Evolutionary conservation across 2,797 vertebrate genomes (phyloP).

Genomic region (Mastacembelus armatus): DNA sequence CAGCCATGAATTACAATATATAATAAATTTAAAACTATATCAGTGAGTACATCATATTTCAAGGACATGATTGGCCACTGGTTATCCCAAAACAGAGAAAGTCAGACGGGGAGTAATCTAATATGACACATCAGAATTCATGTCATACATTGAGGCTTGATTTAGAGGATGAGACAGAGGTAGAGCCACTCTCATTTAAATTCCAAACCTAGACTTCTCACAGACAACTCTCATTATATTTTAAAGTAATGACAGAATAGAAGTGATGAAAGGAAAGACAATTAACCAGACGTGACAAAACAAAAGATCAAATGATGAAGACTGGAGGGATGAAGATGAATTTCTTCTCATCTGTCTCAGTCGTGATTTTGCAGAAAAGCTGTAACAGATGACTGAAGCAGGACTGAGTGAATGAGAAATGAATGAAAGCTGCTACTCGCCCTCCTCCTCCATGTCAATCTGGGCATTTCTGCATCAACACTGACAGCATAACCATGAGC

Average conservation of each 20-base stretch:
- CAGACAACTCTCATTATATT: conserved; percentile 57
- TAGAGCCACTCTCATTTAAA: conserved; percentile 39
- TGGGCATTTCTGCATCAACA: conserved; percentile 25
- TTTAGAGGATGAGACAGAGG: conserved; percentile 9
- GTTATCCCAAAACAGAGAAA: not conserved
- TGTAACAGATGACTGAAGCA: not conserved
- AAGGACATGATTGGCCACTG: not conserved
- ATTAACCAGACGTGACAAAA: conserved; percentile 49
- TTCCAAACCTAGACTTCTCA: conserved; percentile 35
- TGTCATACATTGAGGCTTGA: conserved; percentile 9
- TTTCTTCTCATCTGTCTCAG: conserved; percentile 6
- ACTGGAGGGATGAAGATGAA: conserved; percentile 11
- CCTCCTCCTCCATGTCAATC: conserved; percentile 13
- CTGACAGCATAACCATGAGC: conserved; percentile 27
- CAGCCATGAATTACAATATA: not conserved
- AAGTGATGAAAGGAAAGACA: conserved; percentile 48
- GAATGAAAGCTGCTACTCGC: not conserved
- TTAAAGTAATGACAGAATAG: conserved; percentile 53
- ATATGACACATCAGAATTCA: conserved; percentile 37
- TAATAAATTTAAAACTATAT: not conserved
- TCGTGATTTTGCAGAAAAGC: conserved; percentile 1
- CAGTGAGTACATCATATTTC: not conserved
- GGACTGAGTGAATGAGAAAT: not conserved
- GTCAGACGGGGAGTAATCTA: conserved; percentile 5
- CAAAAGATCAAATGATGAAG: conserved; percentile 25